A percentile compares a stretch with the other conserved stretches of the same genome.
Evolutionary conservation across 2,888 invertebrate species (phyloP).

Genomic region (Mimas tiliae): DNA sequence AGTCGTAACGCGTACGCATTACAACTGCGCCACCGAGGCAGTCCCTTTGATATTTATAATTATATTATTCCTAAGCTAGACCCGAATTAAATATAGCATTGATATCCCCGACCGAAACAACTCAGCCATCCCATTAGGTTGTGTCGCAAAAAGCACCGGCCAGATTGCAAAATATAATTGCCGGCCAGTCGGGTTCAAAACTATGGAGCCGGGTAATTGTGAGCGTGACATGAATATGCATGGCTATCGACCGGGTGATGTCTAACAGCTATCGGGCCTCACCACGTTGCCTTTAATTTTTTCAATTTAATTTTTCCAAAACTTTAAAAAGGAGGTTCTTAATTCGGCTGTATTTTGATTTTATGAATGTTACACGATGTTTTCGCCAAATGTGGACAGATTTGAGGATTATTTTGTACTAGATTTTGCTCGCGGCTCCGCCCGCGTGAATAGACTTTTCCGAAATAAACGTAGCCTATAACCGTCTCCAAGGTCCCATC

Average conservation of each 20-base stretch:
- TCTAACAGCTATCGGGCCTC: slow-evolving; percentile 11
- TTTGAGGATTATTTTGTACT: too few species aligned
- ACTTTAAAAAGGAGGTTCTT: too few species aligned
- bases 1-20: too few species aligned
- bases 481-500: too few species aligned
- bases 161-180: slow-evolving; percentile 72
- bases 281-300: slow-evolving; percentile 7
- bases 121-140: background rate
- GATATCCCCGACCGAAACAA: background rate
- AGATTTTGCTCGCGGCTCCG: too few species aligned
- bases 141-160: slow-evolving; percentile 60
- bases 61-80: background rate
- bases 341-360: too few species aligned
- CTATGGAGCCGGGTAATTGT: slow-evolving; percentile 63
- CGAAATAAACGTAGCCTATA: too few species aligned
- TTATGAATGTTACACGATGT: too few species aligned
- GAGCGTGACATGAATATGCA: slow-evolving; percentile 71
- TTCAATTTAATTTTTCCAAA: background rate
- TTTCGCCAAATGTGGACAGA: too few species aligned
- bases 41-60: too few species aligned
- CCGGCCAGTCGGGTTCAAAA: slow-evolving; percentile 49
- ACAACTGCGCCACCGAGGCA: too few species aligned
- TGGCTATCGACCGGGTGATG: slow-evolving; percentile 57
- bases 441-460: too few species aligned
- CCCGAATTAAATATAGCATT: slow-evolving; percentile 16